Percentiles rank a stretch among this genome's conserved stretches.
Conservation (phyloP, 2,113 vertebrate species). For the Microtus pennsylvanicus region DNA sequence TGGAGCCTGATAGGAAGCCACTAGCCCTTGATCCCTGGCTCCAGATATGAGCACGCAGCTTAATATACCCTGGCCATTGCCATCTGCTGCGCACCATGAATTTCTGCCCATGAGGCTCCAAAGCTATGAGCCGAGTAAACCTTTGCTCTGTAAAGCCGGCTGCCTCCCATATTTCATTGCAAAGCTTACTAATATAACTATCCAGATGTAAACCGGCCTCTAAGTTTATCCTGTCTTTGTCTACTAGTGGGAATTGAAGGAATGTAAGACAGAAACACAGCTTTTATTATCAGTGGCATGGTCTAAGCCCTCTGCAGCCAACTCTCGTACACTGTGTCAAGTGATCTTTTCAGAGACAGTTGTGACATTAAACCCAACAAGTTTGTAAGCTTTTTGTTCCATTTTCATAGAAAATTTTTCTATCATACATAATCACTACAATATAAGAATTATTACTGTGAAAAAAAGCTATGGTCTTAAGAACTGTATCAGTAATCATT, state of each 20-base stretch:
- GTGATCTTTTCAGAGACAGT: slow-evolving; percentile 42
- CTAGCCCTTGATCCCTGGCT: neutral
- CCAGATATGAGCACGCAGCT: neutral
- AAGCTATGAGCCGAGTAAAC: neutral
- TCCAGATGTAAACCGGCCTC: neutral
- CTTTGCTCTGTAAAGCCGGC: neutral
- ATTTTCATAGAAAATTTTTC: slow-evolving; percentile 13
- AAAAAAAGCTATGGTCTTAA: slow-evolving; percentile 23
- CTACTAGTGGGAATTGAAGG: neutral
- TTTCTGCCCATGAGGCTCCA: neutral
- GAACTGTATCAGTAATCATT: neutral
- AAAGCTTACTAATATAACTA: neutral
- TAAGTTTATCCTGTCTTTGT: neutral
- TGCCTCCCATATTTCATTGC: neutral
- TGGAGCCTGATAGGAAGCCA: neutral
- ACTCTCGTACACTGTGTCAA: neutral
- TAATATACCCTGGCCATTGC: too few relatives aligned
- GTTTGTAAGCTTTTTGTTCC: neutral
- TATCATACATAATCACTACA: neutral
- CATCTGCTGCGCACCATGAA: neutral
- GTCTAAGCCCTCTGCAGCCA: neutral
- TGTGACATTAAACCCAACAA: neutral
- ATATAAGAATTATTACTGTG: slow-evolving; percentile 3
- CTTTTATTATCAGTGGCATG: neutral
- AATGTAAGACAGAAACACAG: neutral